Evolutionary conservation across 2,113 vertebrate species (phyloP).

Genomic region (Hiodon alosoides): DNA sequence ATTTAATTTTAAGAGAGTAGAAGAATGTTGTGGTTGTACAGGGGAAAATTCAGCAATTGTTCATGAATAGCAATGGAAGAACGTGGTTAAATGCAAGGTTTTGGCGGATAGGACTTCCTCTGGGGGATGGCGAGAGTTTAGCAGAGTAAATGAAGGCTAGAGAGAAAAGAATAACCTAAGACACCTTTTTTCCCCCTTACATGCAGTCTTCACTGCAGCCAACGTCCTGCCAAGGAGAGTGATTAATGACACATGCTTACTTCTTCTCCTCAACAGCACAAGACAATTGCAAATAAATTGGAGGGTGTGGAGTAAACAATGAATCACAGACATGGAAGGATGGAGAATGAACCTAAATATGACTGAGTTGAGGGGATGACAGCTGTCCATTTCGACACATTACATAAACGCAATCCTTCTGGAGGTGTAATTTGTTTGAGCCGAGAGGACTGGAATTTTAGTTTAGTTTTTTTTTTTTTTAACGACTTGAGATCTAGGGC

Average conservation of each 20-base stretch:
- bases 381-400: too few species aligned
- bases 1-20: slow-evolving; percentile 27
- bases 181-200: slow-evolving; percentile 1
- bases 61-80: slow-evolving; percentile 20
- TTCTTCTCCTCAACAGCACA: slow-evolving; percentile 23
- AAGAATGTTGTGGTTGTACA: slow-evolving; percentile 30
- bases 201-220: background rate
- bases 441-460: background rate
- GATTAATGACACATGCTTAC: slow-evolving; percentile 38
- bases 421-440: background rate
- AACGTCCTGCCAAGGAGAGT: slow-evolving; percentile 10
- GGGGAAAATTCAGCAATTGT: slow-evolving; percentile 15
- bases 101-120: slow-evolving; percentile 24
- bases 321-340: background rate
- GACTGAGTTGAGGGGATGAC: too few species aligned
- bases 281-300: slow-evolving; percentile 14
- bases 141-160: background rate
- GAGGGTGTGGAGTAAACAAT: slow-evolving; percentile 19
- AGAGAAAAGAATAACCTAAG: background rate
- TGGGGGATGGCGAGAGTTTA: background rate
- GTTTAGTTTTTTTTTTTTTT: background rate
- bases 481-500: too few species aligned
- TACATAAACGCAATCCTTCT: background rate
- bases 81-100: slow-evolving; percentile 19
- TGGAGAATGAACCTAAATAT: background rate